Percentiles rank a stretch among this genome's conserved stretches.
Evolutionary conservation across 2,113 vertebrate species (phyloP).

Genomic region (Dolichotis patagonum): DNA sequence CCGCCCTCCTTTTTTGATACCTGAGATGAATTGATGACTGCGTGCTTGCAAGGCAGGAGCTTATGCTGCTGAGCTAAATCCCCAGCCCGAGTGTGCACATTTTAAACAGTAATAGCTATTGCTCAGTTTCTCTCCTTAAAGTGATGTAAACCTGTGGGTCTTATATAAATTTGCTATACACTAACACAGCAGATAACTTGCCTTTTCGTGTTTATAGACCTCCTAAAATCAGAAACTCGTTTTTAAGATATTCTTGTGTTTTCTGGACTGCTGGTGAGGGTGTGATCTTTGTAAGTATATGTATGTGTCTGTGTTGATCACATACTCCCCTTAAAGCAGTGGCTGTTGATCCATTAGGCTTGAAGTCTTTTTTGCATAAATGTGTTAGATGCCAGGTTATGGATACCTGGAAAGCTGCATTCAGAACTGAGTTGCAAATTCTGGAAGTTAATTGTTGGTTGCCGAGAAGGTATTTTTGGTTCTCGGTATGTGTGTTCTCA

Average conservation of each 20-base stretch:
- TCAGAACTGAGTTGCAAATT: constrained; percentile 2
- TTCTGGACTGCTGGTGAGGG: constrained; percentile 20
- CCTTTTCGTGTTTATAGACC: not conserved
- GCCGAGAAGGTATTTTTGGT: not conserved
- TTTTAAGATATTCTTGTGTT: not conserved
- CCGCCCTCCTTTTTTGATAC: too few relatives aligned
- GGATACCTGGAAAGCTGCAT: not conserved
- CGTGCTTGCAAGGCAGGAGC: too few relatives aligned
- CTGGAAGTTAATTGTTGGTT: constrained; percentile 38
- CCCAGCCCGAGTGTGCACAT: not conserved
- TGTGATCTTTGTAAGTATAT: not conserved
- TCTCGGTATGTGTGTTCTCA: not conserved
- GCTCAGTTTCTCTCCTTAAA: not conserved
- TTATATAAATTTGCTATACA: not conserved
- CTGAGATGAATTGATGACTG: too few relatives aligned
- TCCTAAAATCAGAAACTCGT: not conserved
- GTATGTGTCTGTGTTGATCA: not conserved
- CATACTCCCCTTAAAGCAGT: constrained; percentile 17
- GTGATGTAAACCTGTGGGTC: not conserved
- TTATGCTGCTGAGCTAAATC: too few relatives aligned
- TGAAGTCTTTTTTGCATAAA: constrained; percentile 18
- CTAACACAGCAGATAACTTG: not conserved
- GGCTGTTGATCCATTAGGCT: constrained; percentile 19
- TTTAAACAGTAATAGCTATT: constrained; percentile 40
- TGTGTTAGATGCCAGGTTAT: not conserved